Evolutionary conservation across 2,797 vertebrate species (phyloP).

Genomic region (Rhincodon typus): DNA sequence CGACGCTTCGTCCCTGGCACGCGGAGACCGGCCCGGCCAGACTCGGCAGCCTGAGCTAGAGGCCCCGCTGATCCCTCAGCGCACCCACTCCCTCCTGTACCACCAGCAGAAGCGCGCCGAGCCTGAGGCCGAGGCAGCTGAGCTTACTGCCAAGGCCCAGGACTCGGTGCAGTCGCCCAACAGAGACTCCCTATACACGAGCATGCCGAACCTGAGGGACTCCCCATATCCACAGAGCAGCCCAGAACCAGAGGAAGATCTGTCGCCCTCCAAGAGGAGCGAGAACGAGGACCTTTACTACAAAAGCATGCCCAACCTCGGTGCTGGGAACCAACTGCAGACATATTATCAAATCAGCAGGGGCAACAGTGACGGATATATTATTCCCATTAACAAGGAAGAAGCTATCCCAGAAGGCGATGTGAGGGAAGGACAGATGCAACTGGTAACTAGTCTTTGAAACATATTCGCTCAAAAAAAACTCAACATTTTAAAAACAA

Average conservation of each 20-base stretch:
- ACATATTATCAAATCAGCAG: slow-evolving; percentile 95
- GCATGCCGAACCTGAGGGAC: slow-evolving; percentile 97
- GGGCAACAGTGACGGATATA: slow-evolving; percentile 89
- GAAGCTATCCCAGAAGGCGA: slow-evolving; percentile 88
- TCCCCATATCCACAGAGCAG: slow-evolving; percentile 86
- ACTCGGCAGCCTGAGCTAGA: slow-evolving; percentile 86
- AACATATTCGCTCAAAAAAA: slow-evolving; percentile 55
- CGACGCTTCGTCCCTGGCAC: slow-evolving; percentile 86
- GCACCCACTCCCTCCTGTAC: slow-evolving; percentile 99
- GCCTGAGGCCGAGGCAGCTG: slow-evolving; percentile 71
- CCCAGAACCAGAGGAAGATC: slow-evolving; percentile 79
- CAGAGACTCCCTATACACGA: slow-evolving; percentile 98
- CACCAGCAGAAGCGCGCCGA: slow-evolving; percentile 93
- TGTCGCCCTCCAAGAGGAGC: slow-evolving; percentile 84
- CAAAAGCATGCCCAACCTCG: slow-evolving; percentile 98
- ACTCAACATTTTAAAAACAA: slow-evolving; percentile 43
- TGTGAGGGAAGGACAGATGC: slow-evolving; percentile 98
- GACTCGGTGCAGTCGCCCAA: slow-evolving; percentile 88
- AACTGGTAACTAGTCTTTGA: slow-evolving; percentile 98
- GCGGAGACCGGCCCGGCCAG: slow-evolving; percentile 72
- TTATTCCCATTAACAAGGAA: slow-evolving; percentile 91
- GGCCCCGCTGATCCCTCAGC: slow-evolving; percentile 91
- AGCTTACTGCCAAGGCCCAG: slow-evolving; percentile 77
- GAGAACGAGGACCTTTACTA: slow-evolving; percentile 95
- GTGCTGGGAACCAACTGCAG: slow-evolving; percentile 83